These are phyloP conservation scores for Phrynosoma platyrhinos DNA, from an alignment of 2,113 vertebrate genomes.

Conservation along the genomic window DNA sequence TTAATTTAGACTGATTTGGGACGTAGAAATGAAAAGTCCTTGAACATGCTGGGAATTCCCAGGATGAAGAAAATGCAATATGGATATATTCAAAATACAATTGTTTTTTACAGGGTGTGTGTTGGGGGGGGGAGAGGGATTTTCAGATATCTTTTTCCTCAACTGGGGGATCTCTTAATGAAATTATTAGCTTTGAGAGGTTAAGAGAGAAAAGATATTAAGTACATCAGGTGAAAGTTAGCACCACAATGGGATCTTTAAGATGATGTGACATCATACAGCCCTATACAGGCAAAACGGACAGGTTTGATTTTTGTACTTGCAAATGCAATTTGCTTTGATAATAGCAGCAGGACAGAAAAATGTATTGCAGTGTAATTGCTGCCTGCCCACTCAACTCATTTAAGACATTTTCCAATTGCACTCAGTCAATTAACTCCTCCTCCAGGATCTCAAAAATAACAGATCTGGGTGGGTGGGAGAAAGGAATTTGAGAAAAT, in stretches of 20 bases:
- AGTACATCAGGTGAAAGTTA: background rate
- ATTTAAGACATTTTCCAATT: background rate
- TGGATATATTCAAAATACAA: no score
- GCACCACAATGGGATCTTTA: conserved; percentile 1
- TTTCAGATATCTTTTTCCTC: no score
- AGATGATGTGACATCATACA: background rate
- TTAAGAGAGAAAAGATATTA: background rate
- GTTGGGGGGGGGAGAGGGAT: no score
- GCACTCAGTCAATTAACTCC: background rate
- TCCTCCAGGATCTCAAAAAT: background rate
- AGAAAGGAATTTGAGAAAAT: background rate
- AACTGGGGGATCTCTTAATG: no score
- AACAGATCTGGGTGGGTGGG: background rate
- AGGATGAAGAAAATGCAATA: no score
- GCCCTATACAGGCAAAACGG: background rate
- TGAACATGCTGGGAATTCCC: no score
- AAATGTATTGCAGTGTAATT: background rate
- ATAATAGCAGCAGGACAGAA: background rate
- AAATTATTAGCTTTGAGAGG: no score
- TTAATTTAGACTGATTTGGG: no score
- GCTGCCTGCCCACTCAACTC: background rate
- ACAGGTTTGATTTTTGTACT: background rate
- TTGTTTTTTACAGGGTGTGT: no score
- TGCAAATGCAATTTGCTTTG: background rate
- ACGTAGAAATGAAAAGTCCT: no score